Percentiles rank a stretch among this genome's conserved stretches.
phyloP scores from a whole-genome alignment of 1,140 invertebrate species.

The Brachionus rotundiformis region DNA sequence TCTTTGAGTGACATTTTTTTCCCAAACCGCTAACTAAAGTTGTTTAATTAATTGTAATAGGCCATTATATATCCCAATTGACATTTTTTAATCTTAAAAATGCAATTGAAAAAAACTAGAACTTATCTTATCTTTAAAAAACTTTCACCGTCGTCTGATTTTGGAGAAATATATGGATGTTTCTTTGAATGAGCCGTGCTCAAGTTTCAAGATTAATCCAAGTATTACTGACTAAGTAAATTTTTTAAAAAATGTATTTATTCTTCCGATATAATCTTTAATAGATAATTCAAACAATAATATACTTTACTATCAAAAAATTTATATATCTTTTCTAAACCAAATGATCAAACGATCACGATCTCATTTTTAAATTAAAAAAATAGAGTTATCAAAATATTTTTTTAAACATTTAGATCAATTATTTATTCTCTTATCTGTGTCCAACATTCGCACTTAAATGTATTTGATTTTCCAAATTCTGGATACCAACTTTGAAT shows the following conservation, averaged over 20 bases:
- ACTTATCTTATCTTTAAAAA: conserved; percentile 5
- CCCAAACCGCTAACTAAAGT: background rate
- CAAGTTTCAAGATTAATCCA: background rate
- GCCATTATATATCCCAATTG: background rate
- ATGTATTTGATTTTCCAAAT: background rate
- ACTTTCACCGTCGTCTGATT: conserved; percentile 10
- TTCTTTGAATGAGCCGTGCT: background rate
- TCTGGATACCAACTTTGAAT: background rate
- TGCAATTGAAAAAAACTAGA: background rate
- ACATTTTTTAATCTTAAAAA: background rate
- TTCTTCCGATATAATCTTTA: background rate
- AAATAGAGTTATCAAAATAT: background rate
- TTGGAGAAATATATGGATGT: background rate
- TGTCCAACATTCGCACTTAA: background rate
- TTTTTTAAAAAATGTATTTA: background rate
- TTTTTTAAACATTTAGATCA: background rate
- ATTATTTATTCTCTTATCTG: background rate
- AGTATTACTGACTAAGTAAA: background rate
- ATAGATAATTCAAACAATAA: background rate
- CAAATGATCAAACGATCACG: background rate
- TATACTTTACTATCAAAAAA: background rate
- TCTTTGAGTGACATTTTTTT: background rate
- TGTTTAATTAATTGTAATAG: background rate
- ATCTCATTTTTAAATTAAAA: background rate
- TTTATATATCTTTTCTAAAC: background rate